These are phyloP conservation scores for Anorthoa munda DNA, from an alignment of 2,888 invertebrate genomes.

Conservation along the genomic window DNA sequence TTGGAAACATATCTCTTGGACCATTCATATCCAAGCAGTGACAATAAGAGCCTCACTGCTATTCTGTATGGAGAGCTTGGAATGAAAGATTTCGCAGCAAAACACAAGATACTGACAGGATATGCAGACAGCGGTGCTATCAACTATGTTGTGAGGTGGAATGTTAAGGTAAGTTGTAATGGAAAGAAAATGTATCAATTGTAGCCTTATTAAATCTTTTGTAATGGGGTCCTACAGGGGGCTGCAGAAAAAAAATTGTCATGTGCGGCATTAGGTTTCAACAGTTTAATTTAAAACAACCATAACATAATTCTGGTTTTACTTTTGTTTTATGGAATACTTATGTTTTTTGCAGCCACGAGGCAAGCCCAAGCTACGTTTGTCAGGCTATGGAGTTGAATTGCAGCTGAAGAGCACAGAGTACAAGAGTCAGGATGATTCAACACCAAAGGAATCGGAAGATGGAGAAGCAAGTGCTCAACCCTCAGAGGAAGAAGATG, in stretches of 20 bases:
- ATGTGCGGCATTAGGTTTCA: background rate
- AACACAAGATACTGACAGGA: conserved; percentile 94
- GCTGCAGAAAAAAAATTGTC: background rate
- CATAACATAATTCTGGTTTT: background rate
- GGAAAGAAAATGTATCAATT: background rate
- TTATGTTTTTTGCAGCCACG: conserved; percentile 75
- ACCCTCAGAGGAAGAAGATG: conserved; percentile 89
- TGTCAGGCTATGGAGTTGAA: conserved; percentile 99
- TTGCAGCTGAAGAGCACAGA: conserved; percentile 99
- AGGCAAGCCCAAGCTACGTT: conserved; percentile 91
- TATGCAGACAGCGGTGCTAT: conserved; percentile 93
- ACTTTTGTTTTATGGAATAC: background rate
- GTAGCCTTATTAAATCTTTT: background rate
- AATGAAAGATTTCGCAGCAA: conserved; percentile 93
- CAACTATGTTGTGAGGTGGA: conserved; percentile 97
- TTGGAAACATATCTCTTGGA: conserved; percentile 94
- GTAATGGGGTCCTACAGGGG: background rate
- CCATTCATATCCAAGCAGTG: conserved; percentile 95
- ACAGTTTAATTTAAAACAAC: background rate
- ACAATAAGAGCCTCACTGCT: conserved; percentile 93
- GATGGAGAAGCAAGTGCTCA: conserved; percentile 82
- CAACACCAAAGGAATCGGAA: conserved; percentile 92
- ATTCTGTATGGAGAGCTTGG: conserved; percentile 98
- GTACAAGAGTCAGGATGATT: conserved; percentile 99
- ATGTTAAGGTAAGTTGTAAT: conserved; percentile 92